Conservation (phyloP, 1,140 invertebrate species). For the Harpegnathos saltator region DNA sequence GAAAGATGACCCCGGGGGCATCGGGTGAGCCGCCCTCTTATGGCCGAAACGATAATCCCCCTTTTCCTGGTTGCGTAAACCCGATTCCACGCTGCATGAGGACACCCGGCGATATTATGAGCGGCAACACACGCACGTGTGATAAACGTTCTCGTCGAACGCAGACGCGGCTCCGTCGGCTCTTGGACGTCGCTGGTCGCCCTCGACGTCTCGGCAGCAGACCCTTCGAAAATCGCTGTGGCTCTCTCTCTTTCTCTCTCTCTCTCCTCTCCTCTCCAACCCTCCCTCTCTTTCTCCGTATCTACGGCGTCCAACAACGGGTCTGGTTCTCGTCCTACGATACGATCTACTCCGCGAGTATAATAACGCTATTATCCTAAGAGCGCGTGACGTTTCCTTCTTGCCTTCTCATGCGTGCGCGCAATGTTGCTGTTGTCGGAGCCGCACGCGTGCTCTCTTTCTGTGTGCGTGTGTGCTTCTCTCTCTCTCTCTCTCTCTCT, state of each 20-base stretch:
- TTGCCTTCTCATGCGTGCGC: slow-evolving; percentile 52
- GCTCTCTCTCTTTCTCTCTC: not conserved
- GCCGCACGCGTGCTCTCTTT: no score
- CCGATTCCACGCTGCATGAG: not conserved
- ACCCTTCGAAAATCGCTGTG: slow-evolving; percentile 32
- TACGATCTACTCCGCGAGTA: slow-evolving; percentile 70
- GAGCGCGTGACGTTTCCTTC: slow-evolving; percentile 52
- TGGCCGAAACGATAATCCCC: slow-evolving; percentile 37
- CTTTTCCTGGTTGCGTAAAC: slow-evolving; percentile 25
- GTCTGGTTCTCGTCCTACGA: slow-evolving; percentile 72
- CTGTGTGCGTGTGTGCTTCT: no score
- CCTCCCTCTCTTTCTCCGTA: not conserved
- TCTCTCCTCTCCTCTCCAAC: slow-evolving; percentile 11
- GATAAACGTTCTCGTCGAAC: slow-evolving; percentile 58
- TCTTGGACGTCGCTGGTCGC: slow-evolving; percentile 29
- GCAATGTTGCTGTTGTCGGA: slow-evolving; percentile 38
- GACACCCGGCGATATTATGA: slow-evolving; percentile 1
- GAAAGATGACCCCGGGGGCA: slow-evolving; percentile 51
- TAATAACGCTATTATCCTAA: slow-evolving; percentile 75
- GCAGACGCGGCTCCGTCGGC: slow-evolving; percentile 28
- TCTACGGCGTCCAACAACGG: not conserved
- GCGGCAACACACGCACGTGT: slow-evolving; percentile 36
- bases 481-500: no score
- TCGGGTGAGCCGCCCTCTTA: slow-evolving; percentile 31
- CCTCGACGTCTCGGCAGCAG: slow-evolving; percentile 8